Evolutionary conservation across 2,113 vertebrate genomes (phyloP), one percentile per base, ranked within the genome.

Genomic region (Apteryx owenii): DNA sequence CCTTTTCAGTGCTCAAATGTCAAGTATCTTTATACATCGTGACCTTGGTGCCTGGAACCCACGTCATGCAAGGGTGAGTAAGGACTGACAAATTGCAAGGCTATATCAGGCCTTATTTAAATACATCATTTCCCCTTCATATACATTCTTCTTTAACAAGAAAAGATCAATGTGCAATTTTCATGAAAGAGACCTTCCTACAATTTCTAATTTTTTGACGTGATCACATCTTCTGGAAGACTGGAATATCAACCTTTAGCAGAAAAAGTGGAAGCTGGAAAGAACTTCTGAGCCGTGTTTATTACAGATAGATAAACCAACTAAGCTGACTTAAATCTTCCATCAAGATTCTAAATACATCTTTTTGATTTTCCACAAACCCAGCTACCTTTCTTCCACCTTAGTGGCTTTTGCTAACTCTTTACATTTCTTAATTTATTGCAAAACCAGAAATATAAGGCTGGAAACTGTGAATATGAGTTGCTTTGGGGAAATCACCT

Each of bases 71-170:
- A 76, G 21, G 50, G 76, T 89, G 68, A 90, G 2, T 8, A 96
- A 94, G 81, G 56, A 84, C 51, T 84, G 72, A 68, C 76, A 81
- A 44, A 88, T 84, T 93, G 89, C 54, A 86, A 86, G 50, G 68
- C 68, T 58, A n/a, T 8, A 86, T 54, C 61, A 78, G 54, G 28
- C 51, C 61, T 90, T 54, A 78, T 88, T 90, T 86, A 92, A 94
- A 82, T 60, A 53, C 44, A 50, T 71, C 48, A 6, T 18, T 90
- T 81, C 58, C 50, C n/a, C n/a, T 76, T 50, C 79, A 31, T n/a
- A 48, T n/a, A 48, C 36, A 48, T 73, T 28, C 58, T 1, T 54
- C 44, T 76, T 76, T 73, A 88, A 79, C 76, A 53, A 93, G 48
- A 69, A 73, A 85, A 80, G 48, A 38, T 29, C 22, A 73, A 72